Base-by-base conservation (phyloP, 2,797 vertebrate species). In the Amphiprion clarkii region DNA sequence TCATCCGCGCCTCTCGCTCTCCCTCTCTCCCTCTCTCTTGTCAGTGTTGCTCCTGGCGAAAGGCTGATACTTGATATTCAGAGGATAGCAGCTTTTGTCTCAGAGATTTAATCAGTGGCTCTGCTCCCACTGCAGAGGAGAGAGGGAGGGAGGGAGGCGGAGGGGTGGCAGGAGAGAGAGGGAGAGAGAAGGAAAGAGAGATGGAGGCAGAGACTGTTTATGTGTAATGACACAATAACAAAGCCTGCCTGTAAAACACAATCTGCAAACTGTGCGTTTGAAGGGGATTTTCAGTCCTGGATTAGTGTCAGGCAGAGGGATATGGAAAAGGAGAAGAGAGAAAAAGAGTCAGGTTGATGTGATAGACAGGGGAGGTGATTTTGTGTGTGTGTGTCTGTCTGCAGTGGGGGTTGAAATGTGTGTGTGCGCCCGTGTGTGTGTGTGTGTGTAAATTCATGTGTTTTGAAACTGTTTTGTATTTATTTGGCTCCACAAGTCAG, bases 221-320 rank as follows among this genome's bases (percentile, higher is more conserved):
- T 95, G 89, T 95, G 93, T 95, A 95, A 95, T 95, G 93, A 95
- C 92, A 95, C 94, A 95, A 95, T 95, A 95, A 94, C 93, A 95
- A 95, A 95, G 93, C 90, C 89, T 79, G 92, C 90, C 93, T 94
- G 91, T 94, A 94, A 93, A 95, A 93, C 90, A 91, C 89, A 94
- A 93, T 91, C 91, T 95, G 93, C 90, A 93, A 92, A 93, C 89
- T 91, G 89, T 89, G 92, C 90, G 92, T 94, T 94, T 93, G 90
- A 94, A 94, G 92, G 92, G 91, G 92, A 93, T 93, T 94, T 93
- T 92, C 90, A 89, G 90, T 85, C 89, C 91, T 89, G 94, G 93
- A 93, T 93, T 93, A 93, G 92, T 94, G 93, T 94, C 92, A 94
- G 92, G 90, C 89, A 90, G 86, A 89, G 84, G 86, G 87, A 90